Base-by-base conservation (phyloP, 2,888 invertebrate species). In the Drepanosiphum platanoidis region DNA sequence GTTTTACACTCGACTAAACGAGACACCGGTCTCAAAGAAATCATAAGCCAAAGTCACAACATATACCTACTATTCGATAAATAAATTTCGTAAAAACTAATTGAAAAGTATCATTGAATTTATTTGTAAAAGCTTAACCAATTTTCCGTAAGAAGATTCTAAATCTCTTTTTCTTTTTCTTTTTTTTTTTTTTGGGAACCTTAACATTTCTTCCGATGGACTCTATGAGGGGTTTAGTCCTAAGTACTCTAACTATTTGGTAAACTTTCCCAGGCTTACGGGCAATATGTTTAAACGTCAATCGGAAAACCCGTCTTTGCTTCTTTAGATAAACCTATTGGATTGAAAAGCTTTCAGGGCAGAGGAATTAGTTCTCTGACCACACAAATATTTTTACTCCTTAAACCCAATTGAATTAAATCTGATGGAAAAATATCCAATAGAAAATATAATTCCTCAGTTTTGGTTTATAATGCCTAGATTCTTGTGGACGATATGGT, bases 231-330 rank as follows among this genome's bases (percentile, higher is more conserved):
- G 78, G 66, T 66, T 66, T 79, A 66, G 66, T 42, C 66, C 66
- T 42, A 66, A 64, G 66, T 79, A 79, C 78, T 79, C 42, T 66
- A 66, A 79, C 64, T 79, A 66, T 79, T 79, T 46, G 78, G 42
- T 79, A 66, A 79, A 79, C 78, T 66, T 66, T 42, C 22, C 42
- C 42, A 81, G 71, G 80, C 80, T 81, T 81, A 81, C 46, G 18
- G 34, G 80, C 70, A 81, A 81, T 81, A 81, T 81, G 70, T 81
- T 81, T 68, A 81, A 81, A 81, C 71, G 71, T 71, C 80, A 70
- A 71, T 80, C 52, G 52, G 34, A 34, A 66, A 36, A 71, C 32
- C 58, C 15, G 52, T 36, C 68, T 80, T 64, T 80, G 70, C 68
- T 80, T 68, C 80, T 66, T 77, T 77, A 70, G 46, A 81, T 70